Percentiles rank a stretch among this genome's conserved stretches.
Conservation (phyloP, 2,797 vertebrate species). For the Ataeniobius toweri region DNA sequence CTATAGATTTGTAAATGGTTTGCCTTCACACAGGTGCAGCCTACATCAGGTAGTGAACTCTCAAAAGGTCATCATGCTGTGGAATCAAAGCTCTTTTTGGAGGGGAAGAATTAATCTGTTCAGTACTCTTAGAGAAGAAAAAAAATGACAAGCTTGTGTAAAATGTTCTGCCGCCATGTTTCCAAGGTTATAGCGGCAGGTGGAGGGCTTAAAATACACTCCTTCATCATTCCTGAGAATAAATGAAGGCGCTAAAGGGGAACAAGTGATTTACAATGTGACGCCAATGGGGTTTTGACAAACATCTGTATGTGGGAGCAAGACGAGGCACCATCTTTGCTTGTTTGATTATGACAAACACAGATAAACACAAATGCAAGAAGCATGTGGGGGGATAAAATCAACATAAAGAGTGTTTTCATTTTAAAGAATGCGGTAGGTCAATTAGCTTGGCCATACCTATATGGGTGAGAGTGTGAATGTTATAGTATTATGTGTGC, state of each 20-base stretch:
- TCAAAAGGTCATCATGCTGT: neutral
- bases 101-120: neutral
- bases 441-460: conserved; percentile 34
- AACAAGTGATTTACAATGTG: conserved; percentile 11
- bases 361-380: neutral
- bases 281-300: conserved; percentile 8
- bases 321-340: conserved; percentile 2
- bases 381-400: neutral
- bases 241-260: conserved; percentile 7
- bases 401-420: conserved; percentile 2
- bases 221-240: neutral
- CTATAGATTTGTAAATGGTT: neutral
- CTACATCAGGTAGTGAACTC: neutral
- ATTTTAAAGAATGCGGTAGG: conserved; percentile 35
- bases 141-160: neutral
- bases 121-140: conserved; percentile 3
- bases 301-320: conserved; percentile 4
- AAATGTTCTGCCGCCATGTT: neutral
- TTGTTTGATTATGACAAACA: conserved; percentile 1
- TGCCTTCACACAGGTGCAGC: neutral
- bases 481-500: neutral
- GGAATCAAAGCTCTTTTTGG: neutral
- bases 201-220: conserved; percentile 14
- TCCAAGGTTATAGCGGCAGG: conserved; percentile 1
- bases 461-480: conserved; percentile 26